Evolutionary conservation across 2,888 invertebrate genomes (phyloP).

Genomic region (Pecten maximus): DNA sequence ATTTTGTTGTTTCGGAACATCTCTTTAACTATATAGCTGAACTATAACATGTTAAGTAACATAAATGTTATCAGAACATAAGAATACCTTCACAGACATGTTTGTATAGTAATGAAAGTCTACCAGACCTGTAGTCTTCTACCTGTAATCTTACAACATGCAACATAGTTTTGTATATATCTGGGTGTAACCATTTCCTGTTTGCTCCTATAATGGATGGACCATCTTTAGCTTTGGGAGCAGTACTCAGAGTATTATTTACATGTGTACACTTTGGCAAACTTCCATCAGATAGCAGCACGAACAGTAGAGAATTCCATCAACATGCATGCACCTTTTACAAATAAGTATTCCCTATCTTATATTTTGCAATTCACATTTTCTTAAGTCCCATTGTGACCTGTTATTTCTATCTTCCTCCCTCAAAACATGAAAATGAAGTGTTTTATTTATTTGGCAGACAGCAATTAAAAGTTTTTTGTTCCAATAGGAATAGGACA

Average conservation of each 20-base stretch:
- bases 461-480: no score
- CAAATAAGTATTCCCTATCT: not conserved
- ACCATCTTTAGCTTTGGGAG: not conserved
- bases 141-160: not conserved
- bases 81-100: not conserved
- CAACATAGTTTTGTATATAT: not conserved
- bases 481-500: no score
- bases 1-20: not conserved
- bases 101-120: not conserved
- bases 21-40: not conserved
- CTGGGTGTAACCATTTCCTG: slow-evolving; percentile 16
- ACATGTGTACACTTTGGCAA: slow-evolving; percentile 15
- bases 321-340: not conserved
- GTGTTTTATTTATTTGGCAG: no score
- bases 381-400: no score
- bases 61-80: not conserved
- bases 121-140: not conserved
- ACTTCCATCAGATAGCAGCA: not conserved
- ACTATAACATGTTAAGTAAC: not conserved
- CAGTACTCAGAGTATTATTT: not conserved
- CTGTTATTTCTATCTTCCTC: no score
- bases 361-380: not conserved
- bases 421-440: no score
- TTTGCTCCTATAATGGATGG: not conserved
- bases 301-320: not conserved